Evolutionary conservation across 2,888 invertebrate genomes (phyloP), one percentile per base, ranked within the genome.

Genomic region (Melanostoma mellinum): DNA sequence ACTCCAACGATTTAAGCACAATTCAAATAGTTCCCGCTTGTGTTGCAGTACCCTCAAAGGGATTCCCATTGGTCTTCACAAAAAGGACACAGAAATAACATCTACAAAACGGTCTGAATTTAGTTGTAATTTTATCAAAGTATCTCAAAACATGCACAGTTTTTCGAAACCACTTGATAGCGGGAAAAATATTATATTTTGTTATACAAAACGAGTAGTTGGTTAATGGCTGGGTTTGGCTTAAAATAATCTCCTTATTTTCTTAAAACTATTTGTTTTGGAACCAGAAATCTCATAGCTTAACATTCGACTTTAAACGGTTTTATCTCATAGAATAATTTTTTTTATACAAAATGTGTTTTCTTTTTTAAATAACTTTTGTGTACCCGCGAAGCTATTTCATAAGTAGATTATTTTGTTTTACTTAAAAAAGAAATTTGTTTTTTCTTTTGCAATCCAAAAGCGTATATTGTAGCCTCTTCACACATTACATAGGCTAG

Each of bases 11-110:
- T 86, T 69, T 91, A 1, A 91, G 92, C 3, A 91, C 92, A 48
- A 90, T 95, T 9, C 93, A 92, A 85, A 93, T 94, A 68, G 92
- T 92, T 81, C 94, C 94, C 0, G 95, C 95, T 0, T 95, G 95
- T 87, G 94, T 95, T 1, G 96, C 96, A 0, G 92, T 96, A 6
- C 95, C 95, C 0, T 94, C 95, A 52, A 94, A 95, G 61, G 94
- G 95, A 0, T 95, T 94, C 88, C 93, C 93, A 30, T 89, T 96
- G 38, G 92, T 93, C 85, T 90, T 95, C 56, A 91, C 93, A 65
- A 20, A 20, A 20, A 20, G 20, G 1, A 20, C 20, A 20, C 20
- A 20, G 20, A 20, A 20, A 20, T 20, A 20, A 20, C 3, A 52
- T 52, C 20, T 30, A 42, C 3, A 38, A 10, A n/a, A 10, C 9